phyloP scores from a whole-genome alignment of 1,140 invertebrate genomes.

The Drosophila nigromelanica region DNA sequence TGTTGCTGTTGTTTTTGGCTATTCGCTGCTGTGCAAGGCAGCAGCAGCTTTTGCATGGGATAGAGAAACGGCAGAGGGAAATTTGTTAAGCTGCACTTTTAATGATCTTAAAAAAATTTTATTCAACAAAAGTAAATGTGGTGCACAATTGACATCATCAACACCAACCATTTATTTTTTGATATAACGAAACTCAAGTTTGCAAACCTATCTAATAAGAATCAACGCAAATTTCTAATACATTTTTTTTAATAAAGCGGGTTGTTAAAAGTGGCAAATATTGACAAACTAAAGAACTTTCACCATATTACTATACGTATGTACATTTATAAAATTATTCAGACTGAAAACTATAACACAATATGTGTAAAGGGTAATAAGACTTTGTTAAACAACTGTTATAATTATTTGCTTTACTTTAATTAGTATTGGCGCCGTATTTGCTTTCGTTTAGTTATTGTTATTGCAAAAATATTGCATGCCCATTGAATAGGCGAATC shows the following conservation, averaged over 20 bases:
- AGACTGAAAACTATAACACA: no score
- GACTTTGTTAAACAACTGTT: not conserved
- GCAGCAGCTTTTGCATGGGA: conserved; percentile 15
- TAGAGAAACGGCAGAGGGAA: conserved; percentile 7
- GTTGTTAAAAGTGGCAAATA: no score
- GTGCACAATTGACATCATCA: no score
- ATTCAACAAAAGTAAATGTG: no score
- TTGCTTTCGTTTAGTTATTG: conserved; percentile 25
- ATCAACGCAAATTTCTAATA: no score
- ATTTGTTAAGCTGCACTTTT: not conserved
- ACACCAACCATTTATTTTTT: no score
- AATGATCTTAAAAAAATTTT: conserved; percentile 25
- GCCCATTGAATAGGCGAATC: conserved; percentile 40
- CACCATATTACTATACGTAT: no score
- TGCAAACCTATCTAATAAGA: no score
- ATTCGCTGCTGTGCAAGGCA: conserved; percentile 6
- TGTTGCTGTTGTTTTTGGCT: conserved; percentile 12
- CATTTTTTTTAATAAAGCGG: no score
- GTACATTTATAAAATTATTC: no score
- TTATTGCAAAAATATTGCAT: conserved; percentile 44
- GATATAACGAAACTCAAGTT: no score
- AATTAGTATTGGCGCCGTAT: conserved; percentile 22
- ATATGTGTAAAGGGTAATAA: not conserved
- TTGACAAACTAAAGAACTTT: no score
- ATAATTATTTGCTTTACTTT: conserved; percentile 19